Conservation (phyloP, 2,113 vertebrate species). For the Indicator maculatus region DNA sequence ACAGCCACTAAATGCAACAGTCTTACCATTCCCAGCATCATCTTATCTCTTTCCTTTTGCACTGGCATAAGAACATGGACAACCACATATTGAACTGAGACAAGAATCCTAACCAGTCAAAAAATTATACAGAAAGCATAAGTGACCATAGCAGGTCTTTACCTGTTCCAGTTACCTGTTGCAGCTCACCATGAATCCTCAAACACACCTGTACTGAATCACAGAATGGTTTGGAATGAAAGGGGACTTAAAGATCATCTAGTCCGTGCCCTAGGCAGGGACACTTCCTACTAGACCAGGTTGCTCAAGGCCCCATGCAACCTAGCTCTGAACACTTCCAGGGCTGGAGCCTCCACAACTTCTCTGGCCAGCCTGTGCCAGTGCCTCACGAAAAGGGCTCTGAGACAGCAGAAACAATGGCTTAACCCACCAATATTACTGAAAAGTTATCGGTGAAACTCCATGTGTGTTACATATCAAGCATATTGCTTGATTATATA, state of each 20-base stretch:
- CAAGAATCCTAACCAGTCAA: neutral
- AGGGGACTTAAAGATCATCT: too few relatives aligned
- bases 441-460: neutral
- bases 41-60: neutral
- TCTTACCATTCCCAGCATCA: neutral
- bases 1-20: neutral
- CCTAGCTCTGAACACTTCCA: too few relatives aligned
- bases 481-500: neutral
- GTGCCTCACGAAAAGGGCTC: neutral
- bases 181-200: neutral
- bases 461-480: neutral
- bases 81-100: neutral
- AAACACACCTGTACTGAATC: neutral
- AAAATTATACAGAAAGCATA: neutral
- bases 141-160: rapidly evolving
- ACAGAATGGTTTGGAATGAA: too few relatives aligned
- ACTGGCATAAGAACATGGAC: neutral
- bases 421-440: neutral
- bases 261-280: too few relatives aligned
- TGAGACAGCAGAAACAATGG: neutral
- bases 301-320: too few relatives aligned
- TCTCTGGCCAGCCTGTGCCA: too few relatives aligned
- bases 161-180: neutral
- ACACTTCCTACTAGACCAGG: too few relatives aligned
- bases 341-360: too few relatives aligned